A percentile compares a stretch with the other conserved stretches of the same genome.
phyloP scores from a whole-genome alignment of 2,888 invertebrate genomes.

The Andrena bucephala region DNA sequence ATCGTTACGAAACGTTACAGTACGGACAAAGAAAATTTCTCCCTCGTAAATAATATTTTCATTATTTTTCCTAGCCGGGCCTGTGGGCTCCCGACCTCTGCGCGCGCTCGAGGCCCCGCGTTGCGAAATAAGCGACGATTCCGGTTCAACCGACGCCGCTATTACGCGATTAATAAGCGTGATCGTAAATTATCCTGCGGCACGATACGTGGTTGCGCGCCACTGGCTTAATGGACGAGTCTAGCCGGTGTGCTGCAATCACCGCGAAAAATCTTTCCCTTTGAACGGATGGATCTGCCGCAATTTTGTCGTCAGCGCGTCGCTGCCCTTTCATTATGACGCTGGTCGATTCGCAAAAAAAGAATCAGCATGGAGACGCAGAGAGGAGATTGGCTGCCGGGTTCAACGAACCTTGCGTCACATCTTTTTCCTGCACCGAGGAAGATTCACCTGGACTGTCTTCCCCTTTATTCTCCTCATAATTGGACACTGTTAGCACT shows the following conservation, averaged over 20 bases:
- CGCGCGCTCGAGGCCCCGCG: neutral
- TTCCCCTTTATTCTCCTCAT: neutral
- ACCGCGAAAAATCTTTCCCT: slow-evolving; percentile 19
- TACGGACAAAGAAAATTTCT: slow-evolving; percentile 32
- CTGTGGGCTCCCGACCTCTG: neutral
- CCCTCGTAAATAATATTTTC: neutral
- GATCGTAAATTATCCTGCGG: slow-evolving; percentile 37
- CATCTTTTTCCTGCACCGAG: neutral
- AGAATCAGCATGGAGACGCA: neutral
- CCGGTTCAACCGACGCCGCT: slow-evolving; percentile 17
- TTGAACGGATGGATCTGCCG: slow-evolving; percentile 4
- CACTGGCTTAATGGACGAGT: slow-evolving; percentile 49
- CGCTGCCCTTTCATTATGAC: slow-evolving; percentile 21
- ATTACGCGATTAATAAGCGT: slow-evolving; percentile 47
- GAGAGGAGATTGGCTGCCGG: neutral
- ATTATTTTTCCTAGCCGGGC: neutral
- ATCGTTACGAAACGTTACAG: slow-evolving; percentile 26
- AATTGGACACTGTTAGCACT: too few species aligned
- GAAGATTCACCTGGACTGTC: neutral
- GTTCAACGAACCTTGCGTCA: neutral
- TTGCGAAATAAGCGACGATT: slow-evolving; percentile 22
- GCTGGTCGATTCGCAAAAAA: slow-evolving; percentile 12
- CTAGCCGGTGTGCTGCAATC: slow-evolving; percentile 24
- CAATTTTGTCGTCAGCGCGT: slow-evolving; percentile 25
- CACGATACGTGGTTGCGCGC: slow-evolving; percentile 35